Percentiles rank a stretch among this genome's conserved stretches.
These are phyloP conservation scores for Pogonomyrmex californicus DNA, from an alignment of 1,140 invertebrate species.

Conservation along the genomic window DNA sequence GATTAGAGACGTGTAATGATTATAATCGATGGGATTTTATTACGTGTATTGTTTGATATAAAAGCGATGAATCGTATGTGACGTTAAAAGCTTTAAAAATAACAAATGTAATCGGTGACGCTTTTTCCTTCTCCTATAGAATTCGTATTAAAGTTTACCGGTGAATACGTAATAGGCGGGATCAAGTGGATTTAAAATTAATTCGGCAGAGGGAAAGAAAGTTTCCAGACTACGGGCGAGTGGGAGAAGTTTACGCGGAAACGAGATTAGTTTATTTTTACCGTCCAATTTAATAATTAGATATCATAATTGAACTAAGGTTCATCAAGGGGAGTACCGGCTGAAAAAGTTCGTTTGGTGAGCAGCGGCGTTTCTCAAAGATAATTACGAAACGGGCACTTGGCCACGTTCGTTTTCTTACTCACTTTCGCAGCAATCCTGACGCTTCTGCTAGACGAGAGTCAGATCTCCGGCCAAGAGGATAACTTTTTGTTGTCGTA, in stretches of 20 bases:
- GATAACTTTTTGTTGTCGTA: slow-evolving; percentile 59
- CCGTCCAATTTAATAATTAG: slow-evolving; percentile 61
- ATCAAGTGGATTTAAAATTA: slow-evolving; percentile 51
- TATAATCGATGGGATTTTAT: background rate
- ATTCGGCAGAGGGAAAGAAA: slow-evolving; percentile 34
- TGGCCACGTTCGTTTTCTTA: slow-evolving; percentile 64
- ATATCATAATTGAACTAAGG: slow-evolving; percentile 65
- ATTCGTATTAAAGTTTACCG: slow-evolving; percentile 29
- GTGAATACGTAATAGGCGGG: slow-evolving; percentile 25
- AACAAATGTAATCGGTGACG: background rate
- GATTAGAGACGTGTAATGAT: background rate
- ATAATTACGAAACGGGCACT: slow-evolving; percentile 67
- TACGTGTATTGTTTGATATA: background rate
- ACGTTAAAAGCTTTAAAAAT: background rate
- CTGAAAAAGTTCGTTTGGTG: slow-evolving; percentile 57
- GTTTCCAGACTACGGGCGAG: slow-evolving; percentile 37
- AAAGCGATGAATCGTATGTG: background rate
- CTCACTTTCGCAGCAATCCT: slow-evolving; percentile 43
- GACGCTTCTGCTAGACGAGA: slow-evolving; percentile 3
- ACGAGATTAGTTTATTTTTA: slow-evolving; percentile 59
- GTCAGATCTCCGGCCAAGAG: slow-evolving; percentile 23
- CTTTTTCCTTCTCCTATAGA: background rate
- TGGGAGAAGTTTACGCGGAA: slow-evolving; percentile 35
- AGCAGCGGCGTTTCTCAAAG: slow-evolving; percentile 50
- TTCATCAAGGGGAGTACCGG: slow-evolving; percentile 53